Evolutionary conservation across 2,888 invertebrate genomes (phyloP), one percentile per base, ranked within the genome.

Genomic region (Hypomecis punctinalis): DNA sequence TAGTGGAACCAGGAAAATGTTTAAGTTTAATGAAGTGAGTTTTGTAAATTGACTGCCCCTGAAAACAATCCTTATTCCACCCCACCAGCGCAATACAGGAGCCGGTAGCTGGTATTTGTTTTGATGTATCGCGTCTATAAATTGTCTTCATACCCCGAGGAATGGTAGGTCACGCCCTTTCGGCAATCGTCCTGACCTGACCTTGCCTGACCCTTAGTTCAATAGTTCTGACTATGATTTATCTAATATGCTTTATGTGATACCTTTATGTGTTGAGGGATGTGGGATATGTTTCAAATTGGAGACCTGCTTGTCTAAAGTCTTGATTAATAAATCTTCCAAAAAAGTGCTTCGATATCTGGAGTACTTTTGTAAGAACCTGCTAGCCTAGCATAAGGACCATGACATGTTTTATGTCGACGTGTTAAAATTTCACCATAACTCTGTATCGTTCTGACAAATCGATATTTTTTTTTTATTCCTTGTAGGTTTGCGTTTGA

Each of bases 91-190:
- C 62, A 52, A 60, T 56, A 61, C 43, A 57, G 47, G 48, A 63
- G 67, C 65, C 61, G 69, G 57, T 58, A 58, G 58, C 63, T 56
- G 58, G 46, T 60, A 67, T 66, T 70, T 68, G 52, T 58, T 67
- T 58, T 70, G 70, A 72, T 67, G 53, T 72, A 72, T 59, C 67
- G 46, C 66, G 36, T 45, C 66, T 47, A 72, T 72, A 71, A 71
- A 72, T 71, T 61, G 59, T 63, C 45, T 60, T 66, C 65, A 60
- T 65, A 62, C 65, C 60, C 66, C 63, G 57, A 65, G 56, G 60
- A 60, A 64, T 60, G 23, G 52, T 52, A 42, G 56, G 61, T 48
- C 55, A 52, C 42, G 51, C 59, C 63, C 59, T 59, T 59, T 57
- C 52, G 37, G 9, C 65, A 65, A 56, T 57, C 57, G 57, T 65